Base-by-base conservation (phyloP, 2,797 vertebrate species). In the Pseudochirops corinnae region DNA sequence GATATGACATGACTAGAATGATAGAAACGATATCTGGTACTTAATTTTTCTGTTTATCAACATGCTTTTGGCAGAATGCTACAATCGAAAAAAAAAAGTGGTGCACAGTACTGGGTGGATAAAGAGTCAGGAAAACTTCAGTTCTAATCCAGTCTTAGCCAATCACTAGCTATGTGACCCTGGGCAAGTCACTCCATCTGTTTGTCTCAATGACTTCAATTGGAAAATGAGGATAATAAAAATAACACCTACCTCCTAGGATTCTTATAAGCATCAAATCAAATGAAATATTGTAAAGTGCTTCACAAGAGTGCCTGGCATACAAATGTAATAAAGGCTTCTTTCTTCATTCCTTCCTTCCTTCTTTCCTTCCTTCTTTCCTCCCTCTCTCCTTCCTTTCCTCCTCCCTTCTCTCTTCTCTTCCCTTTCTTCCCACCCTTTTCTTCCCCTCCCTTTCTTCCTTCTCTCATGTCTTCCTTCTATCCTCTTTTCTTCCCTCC, bases 281-380 rank as follows among this genome's bases (percentile, higher is more conserved):
- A 39, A 39, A 74, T 18, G n/a, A 74, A 5, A 24, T 24, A 39
- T 74, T 74, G 67, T 39, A 74, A 74, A 39, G n/a, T 21, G 5
- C 5, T 39, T 74, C 2, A 5, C n/a, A 74, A 74, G 67, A 39
- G 18, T 39, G 33, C n/a, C n/a, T 39, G 1, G 67, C 7, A 39
- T 16, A 74, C 18, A 39, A 74, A 39, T n/a, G 1, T 67, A 67
- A 67, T 39, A 74, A 74, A 12, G 18, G 12, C 12, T 62, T 33
- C 62, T n/a, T 67, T 13, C 31, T 33, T n/a, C 31, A 4, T 16
- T 14, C 60, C 60, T 67, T n/a, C 60, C 31, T n/a, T 13, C 12
- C 6, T 0, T 24, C 1, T 6, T 31, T 24, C 21, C 21, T 14
- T 24, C 10, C 13, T 67, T 7, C 0, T 16, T 39, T 0, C 3